A percentile compares a stretch with the other conserved stretches of the same genome.
Evolutionary conservation across 2,888 invertebrate species (phyloP).

Genomic region (Osmoderma eremita): DNA sequence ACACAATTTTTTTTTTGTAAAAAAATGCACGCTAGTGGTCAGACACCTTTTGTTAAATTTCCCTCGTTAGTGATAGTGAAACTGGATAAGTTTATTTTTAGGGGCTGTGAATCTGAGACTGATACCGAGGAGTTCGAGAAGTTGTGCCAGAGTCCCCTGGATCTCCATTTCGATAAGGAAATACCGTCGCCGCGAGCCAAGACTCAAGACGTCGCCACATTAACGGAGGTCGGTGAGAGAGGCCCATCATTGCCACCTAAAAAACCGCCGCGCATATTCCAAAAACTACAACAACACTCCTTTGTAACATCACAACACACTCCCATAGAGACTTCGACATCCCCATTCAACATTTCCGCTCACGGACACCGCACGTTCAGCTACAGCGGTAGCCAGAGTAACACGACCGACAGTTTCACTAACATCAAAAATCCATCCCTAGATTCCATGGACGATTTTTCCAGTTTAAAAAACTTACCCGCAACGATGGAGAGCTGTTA

Average conservation of each 20-base stretch:
- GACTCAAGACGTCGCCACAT: conserved; percentile 67
- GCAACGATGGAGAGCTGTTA: conserved; percentile 59
- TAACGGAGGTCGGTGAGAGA: conserved; percentile 69
- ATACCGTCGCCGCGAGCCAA: conserved; percentile 64
- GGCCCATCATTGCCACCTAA: conserved; percentile 58
- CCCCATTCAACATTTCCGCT: conserved; percentile 44
- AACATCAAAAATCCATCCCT: conserved; percentile 61
- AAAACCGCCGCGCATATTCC: conserved; percentile 64
- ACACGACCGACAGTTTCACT: conserved; percentile 60
- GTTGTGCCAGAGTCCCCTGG: conserved; percentile 72
- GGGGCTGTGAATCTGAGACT: conserved; percentile 83
- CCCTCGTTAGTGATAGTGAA: neutral
- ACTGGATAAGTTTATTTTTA: conserved; percentile 53
- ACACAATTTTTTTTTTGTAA: conserved; percentile 10
- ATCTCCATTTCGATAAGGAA: conserved; percentile 62
- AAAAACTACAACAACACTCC: conserved; percentile 49
- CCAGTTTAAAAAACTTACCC: conserved; percentile 57
- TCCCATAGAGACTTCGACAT: conserved; percentile 39
- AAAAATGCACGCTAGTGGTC: no score
- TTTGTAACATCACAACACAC: conserved; percentile 31
- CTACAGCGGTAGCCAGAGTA: conserved; percentile 56
- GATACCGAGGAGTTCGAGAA: conserved; percentile 87
- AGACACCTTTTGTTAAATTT: neutral
- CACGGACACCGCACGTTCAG: conserved; percentile 60
- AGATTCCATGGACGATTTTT: conserved; percentile 61